These are phyloP conservation scores for Sweltsa coloradensis DNA, from an alignment of 1,140 invertebrate species.

Conservation along the genomic window DNA sequence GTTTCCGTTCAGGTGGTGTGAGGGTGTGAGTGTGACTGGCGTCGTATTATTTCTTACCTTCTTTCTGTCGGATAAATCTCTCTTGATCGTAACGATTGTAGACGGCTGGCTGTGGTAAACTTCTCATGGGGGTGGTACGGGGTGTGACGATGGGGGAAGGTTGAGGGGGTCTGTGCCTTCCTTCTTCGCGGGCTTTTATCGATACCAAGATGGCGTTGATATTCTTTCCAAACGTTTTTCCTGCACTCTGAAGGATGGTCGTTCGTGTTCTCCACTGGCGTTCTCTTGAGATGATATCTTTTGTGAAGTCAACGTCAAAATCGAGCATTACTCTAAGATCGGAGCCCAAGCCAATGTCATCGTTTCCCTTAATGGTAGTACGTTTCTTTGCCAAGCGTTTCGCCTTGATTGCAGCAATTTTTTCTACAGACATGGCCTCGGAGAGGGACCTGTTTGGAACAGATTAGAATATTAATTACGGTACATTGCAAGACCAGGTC, in stretches of 20 bases:
- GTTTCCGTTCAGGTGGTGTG: too few relatives aligned
- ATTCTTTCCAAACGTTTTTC: constrained; percentile 87
- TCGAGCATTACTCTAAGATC: constrained; percentile 83
- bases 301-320: constrained; percentile 90
- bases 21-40: too few relatives aligned
- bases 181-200: constrained; percentile 88
- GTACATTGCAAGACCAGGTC: too few relatives aligned
- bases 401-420: constrained; percentile 94
- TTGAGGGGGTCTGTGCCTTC: constrained; percentile 43
- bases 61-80: constrained; percentile 79
- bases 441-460: constrained; percentile 67
- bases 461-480: too few relatives aligned
- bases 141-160: constrained; percentile 48
- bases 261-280: constrained; percentile 89
- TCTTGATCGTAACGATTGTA: constrained; percentile 99
- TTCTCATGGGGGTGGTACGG: constrained; percentile 50
- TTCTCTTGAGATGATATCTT: constrained; percentile 90
- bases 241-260: constrained; percentile 88
- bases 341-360: constrained; percentile 65
- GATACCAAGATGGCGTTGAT: constrained; percentile 84
- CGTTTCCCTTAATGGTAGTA: constrained; percentile 90
- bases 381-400: constrained; percentile 93
- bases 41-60: too few relatives aligned
- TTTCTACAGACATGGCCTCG: constrained; percentile 92
- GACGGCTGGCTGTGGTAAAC: constrained; percentile 51